A percentile compares a stretch with the other conserved stretches of the same genome.
Conservation (phyloP, 2,888 invertebrate genomes). For the Leucania comma region DNA sequence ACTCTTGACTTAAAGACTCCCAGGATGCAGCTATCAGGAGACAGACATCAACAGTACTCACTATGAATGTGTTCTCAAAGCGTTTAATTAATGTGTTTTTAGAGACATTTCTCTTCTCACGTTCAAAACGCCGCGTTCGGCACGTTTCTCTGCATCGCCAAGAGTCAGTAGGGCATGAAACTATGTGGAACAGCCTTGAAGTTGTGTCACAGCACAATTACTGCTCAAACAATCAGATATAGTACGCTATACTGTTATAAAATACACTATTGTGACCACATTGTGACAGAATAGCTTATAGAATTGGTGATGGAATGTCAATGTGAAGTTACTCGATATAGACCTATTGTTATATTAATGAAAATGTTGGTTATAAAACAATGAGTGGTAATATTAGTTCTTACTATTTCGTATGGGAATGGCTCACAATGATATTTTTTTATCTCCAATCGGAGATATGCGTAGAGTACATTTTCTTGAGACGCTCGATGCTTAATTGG, state of each 20-base stretch:
- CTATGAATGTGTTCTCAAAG: no score
- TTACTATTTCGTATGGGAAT: constrained; percentile 12
- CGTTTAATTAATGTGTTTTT: background rate
- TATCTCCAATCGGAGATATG: background rate
- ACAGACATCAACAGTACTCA: no score
- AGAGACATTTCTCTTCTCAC: no score
- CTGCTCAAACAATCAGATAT: constrained; percentile 41
- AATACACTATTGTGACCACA: constrained; percentile 48
- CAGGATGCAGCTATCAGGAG: no score
- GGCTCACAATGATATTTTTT: background rate
- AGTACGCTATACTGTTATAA: constrained; percentile 38
- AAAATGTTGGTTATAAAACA: constrained; percentile 21
- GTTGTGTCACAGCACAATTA: constrained; percentile 60
- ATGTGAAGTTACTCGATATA: constrained; percentile 35
- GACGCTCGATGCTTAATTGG: background rate
- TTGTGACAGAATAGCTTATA: constrained; percentile 25
- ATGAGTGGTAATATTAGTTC: constrained; percentile 22
- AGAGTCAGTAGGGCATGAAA: constrained; percentile 58
- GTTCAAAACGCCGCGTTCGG: constrained; percentile 16
- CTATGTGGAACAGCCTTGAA: constrained; percentile 55
- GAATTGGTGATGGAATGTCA: constrained; percentile 44
- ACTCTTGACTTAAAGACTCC: no score
- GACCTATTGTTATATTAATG: constrained; percentile 31
- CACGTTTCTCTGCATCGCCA: constrained; percentile 12
- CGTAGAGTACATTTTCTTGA: background rate